Percentiles rank a stretch among this genome's conserved stretches.
These are phyloP conservation scores for Chondrosia reniformis DNA, from an alignment of 37 sponge, comb jelly and placozoan genomes.

Conservation along the genomic window DNA sequence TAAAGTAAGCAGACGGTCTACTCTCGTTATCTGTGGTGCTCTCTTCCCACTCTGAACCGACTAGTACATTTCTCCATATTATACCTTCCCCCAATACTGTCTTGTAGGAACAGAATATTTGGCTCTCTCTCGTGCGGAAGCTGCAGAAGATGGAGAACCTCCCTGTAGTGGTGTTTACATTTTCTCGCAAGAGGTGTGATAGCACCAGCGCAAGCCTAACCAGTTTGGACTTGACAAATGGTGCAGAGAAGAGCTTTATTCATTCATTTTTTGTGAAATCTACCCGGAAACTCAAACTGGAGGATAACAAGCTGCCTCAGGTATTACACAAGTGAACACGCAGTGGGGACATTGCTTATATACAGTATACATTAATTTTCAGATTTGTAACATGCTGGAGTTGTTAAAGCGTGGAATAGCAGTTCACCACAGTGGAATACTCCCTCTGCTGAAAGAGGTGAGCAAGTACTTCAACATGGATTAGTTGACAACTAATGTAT, in stretches of 20 bases:
- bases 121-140: constrained; percentile 66
- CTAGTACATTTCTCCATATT: not conserved
- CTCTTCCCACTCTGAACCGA: no score
- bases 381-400: constrained; percentile 74
- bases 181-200: constrained; percentile 85
- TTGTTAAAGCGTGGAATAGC: constrained; percentile 85
- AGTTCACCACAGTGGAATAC: constrained; percentile 97
- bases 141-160: constrained; percentile 82
- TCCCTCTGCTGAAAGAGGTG: constrained; percentile 97
- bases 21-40: no score
- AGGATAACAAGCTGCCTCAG: constrained; percentile 87
- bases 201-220: constrained; percentile 72
- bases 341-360: no score
- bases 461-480: not conserved
- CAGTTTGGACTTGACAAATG: constrained; percentile 73
- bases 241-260: constrained; percentile 80
- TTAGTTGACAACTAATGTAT: not conserved
- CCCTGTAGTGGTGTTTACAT: constrained; percentile 94
- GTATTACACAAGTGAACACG: no score
- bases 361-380: not conserved
- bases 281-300: constrained; percentile 66
- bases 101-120: constrained; percentile 87
- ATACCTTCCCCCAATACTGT: not conserved
- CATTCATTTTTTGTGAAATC: constrained; percentile 85
- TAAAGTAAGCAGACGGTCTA: no score